Conservation (phyloP, 2,888 invertebrate species). For the Ecliptopera silaceata region DNA sequence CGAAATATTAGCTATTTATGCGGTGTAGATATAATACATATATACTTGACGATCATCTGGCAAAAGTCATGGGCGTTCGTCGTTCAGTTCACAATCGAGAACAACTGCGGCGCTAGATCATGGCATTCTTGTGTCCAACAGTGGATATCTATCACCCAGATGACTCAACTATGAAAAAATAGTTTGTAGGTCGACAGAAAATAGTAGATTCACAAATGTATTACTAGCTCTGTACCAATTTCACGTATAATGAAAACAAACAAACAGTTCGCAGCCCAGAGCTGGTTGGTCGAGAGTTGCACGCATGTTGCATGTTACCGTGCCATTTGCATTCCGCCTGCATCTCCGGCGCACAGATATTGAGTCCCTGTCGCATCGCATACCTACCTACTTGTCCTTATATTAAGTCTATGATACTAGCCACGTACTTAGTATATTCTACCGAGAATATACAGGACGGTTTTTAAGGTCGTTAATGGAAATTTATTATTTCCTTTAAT, state of each 20-base stretch:
- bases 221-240: conserved; percentile 21
- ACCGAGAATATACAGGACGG: not conserved
- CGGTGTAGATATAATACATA: too few relatives aligned
- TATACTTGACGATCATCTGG: not conserved
- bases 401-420: too few relatives aligned
- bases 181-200: conserved; percentile 16
- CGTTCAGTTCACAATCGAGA: conserved; percentile 14
- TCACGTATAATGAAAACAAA: conserved; percentile 24
- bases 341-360: conserved; percentile 17
- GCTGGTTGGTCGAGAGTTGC: conserved; percentile 18
- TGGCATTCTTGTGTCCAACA: conserved; percentile 20
- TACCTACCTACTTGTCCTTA: conserved; percentile 9
- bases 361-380: conserved; percentile 1
- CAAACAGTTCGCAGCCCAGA: conserved; percentile 14
- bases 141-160: conserved; percentile 4
- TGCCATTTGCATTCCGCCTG: conserved; percentile 25
- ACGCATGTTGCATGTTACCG: conserved; percentile 22
- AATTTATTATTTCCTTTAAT: too few relatives aligned
- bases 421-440: not conserved
- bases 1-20: too few relatives aligned
- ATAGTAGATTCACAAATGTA: conserved; percentile 14
- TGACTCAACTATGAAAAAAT: conserved; percentile 14
- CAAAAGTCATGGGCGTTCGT: conserved; percentile 18
- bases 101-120: conserved; percentile 9
- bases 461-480: not conserved